Base-by-base conservation (phyloP, 37 sponge, comb jelly and placozoan genomes). In the Bolinopsis microptera region DNA sequence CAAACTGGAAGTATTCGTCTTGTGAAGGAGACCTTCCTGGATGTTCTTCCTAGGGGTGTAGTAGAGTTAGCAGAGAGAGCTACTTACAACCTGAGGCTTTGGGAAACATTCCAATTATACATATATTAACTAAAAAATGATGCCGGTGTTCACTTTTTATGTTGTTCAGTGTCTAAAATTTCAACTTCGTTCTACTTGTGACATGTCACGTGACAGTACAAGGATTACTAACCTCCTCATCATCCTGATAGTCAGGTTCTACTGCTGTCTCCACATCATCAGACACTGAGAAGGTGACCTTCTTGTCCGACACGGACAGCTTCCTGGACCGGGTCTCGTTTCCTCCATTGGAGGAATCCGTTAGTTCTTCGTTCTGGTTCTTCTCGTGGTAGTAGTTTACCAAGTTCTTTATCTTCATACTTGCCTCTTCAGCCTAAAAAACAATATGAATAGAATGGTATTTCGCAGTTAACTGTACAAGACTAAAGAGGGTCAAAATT, bases 1-100 rank as follows among this genome's bases (percentile, higher is more conserved):
- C 80, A 32, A 77, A 77, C 80, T 77, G 80, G 80, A 77, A 77
- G 37, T 77, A 77, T 9, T 77, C 80, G 18, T 77, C 80, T 18
- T 77, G 80, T 1, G 80, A 77, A 1, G 31, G 74, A 24, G 74
- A 28, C 5, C 74, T 72, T 28, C 31, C 31, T 28, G 74, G 25
- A n/a, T 30, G 22, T 5, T n/a, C 30, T 72, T 72, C 74, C 74
- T 72, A 48, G 61, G 13, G 61, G 61, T 5, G 5, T 48, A n/a
- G n/a, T 13, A 48, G 13, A 48, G 61, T 48, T 48, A 48, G 61
- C 9, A 13, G 61, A 48, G 61, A n/a, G n/a, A n/a, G n/a, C n/a
- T n/a, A n/a, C n/a, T n/a, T n/a, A n/a, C n/a, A n/a, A n/a, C n/a
- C n/a, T n/a, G n/a, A n/a, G n/a, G n/a, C n/a, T n/a, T n/a, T n/a